A percentile compares a stretch with the other conserved stretches of the same genome.
These are phyloP conservation scores for Hippopotamus amphibius DNA, from an alignment of 2,113 vertebrate genomes.

Conservation along the genomic window DNA sequence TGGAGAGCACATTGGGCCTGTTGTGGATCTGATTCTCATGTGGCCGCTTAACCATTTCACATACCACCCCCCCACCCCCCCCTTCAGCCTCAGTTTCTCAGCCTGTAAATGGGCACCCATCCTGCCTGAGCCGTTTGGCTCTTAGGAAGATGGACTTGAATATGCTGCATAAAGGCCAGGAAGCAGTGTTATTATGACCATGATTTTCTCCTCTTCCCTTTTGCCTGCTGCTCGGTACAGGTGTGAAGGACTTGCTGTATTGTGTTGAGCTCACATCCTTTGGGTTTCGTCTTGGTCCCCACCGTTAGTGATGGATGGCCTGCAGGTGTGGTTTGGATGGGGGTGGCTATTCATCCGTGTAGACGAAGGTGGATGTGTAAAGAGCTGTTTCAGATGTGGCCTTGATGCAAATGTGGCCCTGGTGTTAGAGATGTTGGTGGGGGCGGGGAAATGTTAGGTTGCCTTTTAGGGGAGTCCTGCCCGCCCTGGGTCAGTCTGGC, in stretches of 20 bases:
- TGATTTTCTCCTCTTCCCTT: background rate
- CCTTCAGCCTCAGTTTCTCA: background rate
- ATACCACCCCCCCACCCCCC: background rate
- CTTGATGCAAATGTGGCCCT: constrained; percentile 37
- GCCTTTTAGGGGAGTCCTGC: background rate
- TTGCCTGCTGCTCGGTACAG: background rate
- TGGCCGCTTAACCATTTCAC: background rate
- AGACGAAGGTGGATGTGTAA: background rate
- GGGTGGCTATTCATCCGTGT: background rate
- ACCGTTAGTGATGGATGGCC: background rate
- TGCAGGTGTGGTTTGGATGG: background rate
- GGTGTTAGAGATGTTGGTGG: background rate
- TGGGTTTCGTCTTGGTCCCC: background rate
- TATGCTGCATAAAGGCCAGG: background rate
- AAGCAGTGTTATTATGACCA: rapidly evolving
- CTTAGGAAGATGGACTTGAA: background rate
- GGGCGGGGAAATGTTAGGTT: background rate
- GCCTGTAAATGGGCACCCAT: background rate
- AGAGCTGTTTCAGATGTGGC: constrained; percentile 36
- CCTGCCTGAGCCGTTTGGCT: background rate
- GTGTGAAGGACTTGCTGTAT: background rate
- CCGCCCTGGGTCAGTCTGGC: too few species aligned
- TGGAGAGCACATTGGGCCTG: background rate
- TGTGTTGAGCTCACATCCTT: background rate
- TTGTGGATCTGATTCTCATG: background rate